Evolutionary conservation across 2,113 vertebrate species (phyloP), one percentile per base, ranked within the genome.

Genomic region (Notothenia rossii): DNA sequence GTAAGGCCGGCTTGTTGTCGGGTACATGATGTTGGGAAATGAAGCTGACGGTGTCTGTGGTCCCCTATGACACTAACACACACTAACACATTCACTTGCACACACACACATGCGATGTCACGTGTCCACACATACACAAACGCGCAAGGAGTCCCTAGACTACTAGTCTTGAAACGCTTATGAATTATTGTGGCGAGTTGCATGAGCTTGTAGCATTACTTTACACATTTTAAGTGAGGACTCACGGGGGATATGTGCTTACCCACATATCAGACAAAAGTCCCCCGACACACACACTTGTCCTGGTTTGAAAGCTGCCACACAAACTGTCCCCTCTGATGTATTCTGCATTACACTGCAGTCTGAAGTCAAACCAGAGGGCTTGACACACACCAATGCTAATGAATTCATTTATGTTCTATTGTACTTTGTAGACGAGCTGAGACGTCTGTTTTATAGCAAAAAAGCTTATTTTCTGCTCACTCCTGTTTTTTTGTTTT

Each of bases 1-100:
- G 76, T 60, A 89, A 86, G 88, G 71, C 77, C 22, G 7, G 60
- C 51, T 71, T 85, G 79, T 91, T 87, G 75, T 80, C 79, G 0
- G 77, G 84, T 83, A 88, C 83, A 87, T 84, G 85, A 88, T 85
- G 79, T 82, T 84, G 86, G 79, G 82, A 89, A 91, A 90, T 87
- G 79, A 88, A 84, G 79, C 82, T 51, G 88, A 89, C 81, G 84
- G 81, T 69, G 63, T 62, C 70, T 67, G 48, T 45, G 58, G 78
- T 89, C 77, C 81, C 86, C 60, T 13, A 60, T 84, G 88, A 88
- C 80, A 87, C 59, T 78, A 63, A 80, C 18, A 1, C 58, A 64
- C 66, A 69, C 29, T 4, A 4, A 29, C 58, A 71, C 68, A 69
- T 11, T 51, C 60, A 66, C 45, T 46, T 25, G 25, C 53, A 43